Evolutionary conservation across 2,888 invertebrate genomes (phyloP).

Genomic region (Clivina fossor): DNA sequence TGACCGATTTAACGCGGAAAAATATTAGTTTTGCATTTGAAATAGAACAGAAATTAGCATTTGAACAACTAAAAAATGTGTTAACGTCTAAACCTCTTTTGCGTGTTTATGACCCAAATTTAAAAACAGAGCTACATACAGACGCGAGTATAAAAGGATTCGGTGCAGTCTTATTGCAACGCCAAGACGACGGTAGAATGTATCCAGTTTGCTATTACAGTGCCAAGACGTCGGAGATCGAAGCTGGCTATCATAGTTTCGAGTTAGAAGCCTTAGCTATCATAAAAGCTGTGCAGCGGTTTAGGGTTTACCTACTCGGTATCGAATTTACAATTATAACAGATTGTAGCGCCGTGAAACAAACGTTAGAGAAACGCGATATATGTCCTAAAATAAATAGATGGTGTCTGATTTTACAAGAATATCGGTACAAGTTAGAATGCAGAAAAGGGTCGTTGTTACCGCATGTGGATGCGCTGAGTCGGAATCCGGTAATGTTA

Average conservation of each 20-base stretch:
- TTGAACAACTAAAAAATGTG: not conserved
- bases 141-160: slow-evolving; percentile 36
- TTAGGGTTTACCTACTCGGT: no score
- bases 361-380: no score
- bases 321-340: no score
- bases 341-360: no score
- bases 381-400: no score
- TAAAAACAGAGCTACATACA: slow-evolving; percentile 35
- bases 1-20: not conserved
- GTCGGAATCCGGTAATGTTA: no score
- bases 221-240: slow-evolving; percentile 1
- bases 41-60: not conserved
- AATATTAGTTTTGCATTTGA: slow-evolving; percentile 3
- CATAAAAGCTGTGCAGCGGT: no score
- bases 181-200: slow-evolving; percentile 24
- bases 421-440: no score
- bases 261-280: slow-evolving; percentile 19
- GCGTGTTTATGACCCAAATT: slow-evolving; percentile 7
- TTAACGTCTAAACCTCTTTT: slow-evolving; percentile 1
- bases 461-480: no score
- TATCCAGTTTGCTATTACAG: slow-evolving; percentile 26
- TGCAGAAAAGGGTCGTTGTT: no score
- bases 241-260: slow-evolving; percentile 14
- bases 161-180: slow-evolving; percentile 37
- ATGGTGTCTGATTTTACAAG: no score